Evolutionary conservation across 1,140 invertebrate genomes (phyloP).

Genomic region (Hyphantria cunea): DNA sequence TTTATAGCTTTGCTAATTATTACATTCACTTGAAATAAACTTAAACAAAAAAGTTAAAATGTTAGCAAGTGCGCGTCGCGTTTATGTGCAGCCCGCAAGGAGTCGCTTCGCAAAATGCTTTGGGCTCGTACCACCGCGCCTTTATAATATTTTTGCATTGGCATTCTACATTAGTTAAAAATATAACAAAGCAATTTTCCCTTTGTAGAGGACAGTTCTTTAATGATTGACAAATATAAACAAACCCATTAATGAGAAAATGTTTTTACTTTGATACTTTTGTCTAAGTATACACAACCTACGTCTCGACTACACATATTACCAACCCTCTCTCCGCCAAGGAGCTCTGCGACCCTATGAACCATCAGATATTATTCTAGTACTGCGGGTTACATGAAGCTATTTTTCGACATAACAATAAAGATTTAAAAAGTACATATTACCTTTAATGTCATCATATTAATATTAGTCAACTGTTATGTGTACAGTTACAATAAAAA

Average conservation of each 20-base stretch:
- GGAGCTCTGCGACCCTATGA: no score
- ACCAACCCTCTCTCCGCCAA: no score
- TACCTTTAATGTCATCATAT: no score
- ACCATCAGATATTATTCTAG: no score
- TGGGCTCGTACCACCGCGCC: slow-evolving; percentile 53
- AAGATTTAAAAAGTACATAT: no score
- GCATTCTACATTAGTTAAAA: slow-evolving; percentile 72
- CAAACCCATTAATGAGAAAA: slow-evolving; percentile 24
- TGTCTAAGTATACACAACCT: no score
- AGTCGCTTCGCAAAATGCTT: slow-evolving; percentile 76
- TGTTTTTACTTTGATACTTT: no score
- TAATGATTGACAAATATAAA: slow-evolving; percentile 46
- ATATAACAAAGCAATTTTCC: slow-evolving; percentile 77
- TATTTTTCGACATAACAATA: no score
- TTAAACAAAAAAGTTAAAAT: neutral
- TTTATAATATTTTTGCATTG: slow-evolving; percentile 78
- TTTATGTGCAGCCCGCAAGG: slow-evolving; percentile 59
- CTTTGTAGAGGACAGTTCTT: slow-evolving; percentile 68
- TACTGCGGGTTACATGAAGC: no score
- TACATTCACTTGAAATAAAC: slow-evolving; percentile 50
- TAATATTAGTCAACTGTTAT: no score
- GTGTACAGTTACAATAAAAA: no score
- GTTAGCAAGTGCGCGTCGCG: slow-evolving; percentile 38
- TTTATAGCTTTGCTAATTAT: slow-evolving; percentile 35
- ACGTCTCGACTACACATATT: no score